Conservation (phyloP, 2,113 vertebrate genomes). For the Puntigrus tetrazona region DNA sequence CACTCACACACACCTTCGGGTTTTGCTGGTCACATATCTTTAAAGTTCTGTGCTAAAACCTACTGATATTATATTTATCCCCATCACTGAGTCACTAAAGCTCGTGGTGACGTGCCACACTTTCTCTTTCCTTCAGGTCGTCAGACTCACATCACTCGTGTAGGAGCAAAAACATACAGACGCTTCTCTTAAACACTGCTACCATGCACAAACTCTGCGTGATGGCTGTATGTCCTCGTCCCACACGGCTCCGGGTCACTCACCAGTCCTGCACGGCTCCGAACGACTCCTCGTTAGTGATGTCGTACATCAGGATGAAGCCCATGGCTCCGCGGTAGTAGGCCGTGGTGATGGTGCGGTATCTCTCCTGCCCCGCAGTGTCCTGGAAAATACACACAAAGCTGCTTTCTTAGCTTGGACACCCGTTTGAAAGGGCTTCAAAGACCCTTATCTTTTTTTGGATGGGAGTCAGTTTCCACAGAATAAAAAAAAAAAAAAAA, state of each 20-base stretch:
- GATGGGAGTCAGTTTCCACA: too few relatives aligned
- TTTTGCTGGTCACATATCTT: neutral
- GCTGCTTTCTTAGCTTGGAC: neutral
- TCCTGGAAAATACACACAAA: neutral
- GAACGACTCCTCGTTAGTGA: constrained; percentile 7
- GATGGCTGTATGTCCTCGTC: neutral
- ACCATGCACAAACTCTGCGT: too few relatives aligned
- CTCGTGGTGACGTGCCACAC: neutral
- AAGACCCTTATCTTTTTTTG: too few relatives aligned
- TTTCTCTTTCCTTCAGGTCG: neutral
- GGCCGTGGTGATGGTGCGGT: neutral
- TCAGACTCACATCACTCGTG: neutral
- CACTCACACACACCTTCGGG: too few relatives aligned
- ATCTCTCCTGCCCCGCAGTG: neutral
- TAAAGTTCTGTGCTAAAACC: neutral
- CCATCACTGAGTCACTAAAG: constrained; percentile 15
- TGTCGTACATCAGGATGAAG: neutral
- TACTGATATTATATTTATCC: neutral
- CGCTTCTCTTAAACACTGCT: constrained; percentile 6
- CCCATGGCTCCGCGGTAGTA: constrained; percentile 21
- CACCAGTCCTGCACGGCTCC: constrained; percentile 58
- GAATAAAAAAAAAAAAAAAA: too few relatives aligned
- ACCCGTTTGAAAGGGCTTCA: neutral
- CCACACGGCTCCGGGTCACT: neutral
- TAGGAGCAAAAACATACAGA: neutral